Evolutionary conservation across 2,888 invertebrate species (phyloP), one percentile per base, ranked within the genome.

Genomic region (Troides helena): DNA sequence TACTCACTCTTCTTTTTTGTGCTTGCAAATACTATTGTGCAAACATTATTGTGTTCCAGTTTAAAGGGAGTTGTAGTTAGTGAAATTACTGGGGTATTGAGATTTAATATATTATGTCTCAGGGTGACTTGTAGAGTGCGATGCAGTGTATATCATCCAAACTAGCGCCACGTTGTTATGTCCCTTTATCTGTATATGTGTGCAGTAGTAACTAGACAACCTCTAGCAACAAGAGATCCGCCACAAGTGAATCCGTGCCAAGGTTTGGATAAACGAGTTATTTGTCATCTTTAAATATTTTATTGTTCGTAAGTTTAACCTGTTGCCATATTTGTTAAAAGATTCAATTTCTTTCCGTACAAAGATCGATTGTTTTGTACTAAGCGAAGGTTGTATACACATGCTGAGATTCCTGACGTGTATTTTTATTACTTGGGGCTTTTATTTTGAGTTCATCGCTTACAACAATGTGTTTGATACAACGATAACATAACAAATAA

Each of bases 291-390:
- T 72, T 70, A 62, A 70, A 62, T 72, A 68, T 69, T 75, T 73
- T 70, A 76, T 74, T 75, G 72, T 74, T 66, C 68, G 71, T 72
- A 62, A 62, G 67, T 73, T 74, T 72, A 70, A 63, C 68, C 65
- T 63, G 62, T 64, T 65, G 69, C 72, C 76, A 72, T 76, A 73
- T 74, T 74, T 74, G 74, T 57, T 73, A 71, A 71, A 74, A 70
- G 71, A 72, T 71, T 63, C 67, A 71, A 62, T 64, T 70, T 63
- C 67, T 70, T 70, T 57, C 39, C n/a, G 62, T 43, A 65, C 70
- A 63, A 71, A 71, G 73, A 72, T 72, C 66, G 72, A 73, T 72
- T 74, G 71, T 66, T 70, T 72, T 70, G 69, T 67, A 66, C 53
- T 65, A 50, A 43, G 21, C 30, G 69, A 68, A 73, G 73, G 67